A percentile compares a stretch with the other conserved stretches of the same genome.
Evolutionary conservation across 2,113 vertebrate genomes (phyloP).

Genomic region (Burhinus oedicnemus): DNA sequence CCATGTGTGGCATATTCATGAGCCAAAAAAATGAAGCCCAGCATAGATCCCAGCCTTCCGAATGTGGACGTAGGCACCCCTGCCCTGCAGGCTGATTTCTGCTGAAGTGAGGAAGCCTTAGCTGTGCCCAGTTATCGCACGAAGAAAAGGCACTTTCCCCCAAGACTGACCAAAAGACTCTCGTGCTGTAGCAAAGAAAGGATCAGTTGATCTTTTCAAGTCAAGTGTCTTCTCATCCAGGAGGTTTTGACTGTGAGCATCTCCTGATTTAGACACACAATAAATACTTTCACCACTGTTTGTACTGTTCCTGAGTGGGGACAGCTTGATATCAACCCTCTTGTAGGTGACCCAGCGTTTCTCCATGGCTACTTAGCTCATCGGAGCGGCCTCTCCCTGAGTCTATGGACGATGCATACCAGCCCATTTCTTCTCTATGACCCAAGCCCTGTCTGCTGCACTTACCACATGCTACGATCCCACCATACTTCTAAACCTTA

Average conservation of each 20-base stretch:
- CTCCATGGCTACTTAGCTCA: background rate
- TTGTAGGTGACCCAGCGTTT: background rate
- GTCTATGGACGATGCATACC: background rate
- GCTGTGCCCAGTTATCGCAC: fast-evolving
- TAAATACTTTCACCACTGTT: background rate
- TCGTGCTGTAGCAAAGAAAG: background rate
- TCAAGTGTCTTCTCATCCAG: background rate
- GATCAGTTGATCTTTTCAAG: background rate
- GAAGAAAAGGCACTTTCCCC: background rate
- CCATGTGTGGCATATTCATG: background rate
- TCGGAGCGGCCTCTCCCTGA: background rate
- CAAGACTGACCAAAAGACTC: background rate
- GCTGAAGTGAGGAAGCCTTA: background rate
- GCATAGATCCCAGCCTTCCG: background rate
- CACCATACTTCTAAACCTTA: background rate
- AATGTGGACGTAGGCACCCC: background rate
- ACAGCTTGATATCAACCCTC: background rate
- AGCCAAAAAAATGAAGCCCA: background rate
- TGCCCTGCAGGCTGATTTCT: background rate
- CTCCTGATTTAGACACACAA: background rate
- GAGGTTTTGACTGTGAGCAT: background rate
- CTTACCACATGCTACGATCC: background rate
- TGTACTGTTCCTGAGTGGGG: background rate
- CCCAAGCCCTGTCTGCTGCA: background rate
- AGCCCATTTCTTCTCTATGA: background rate